Base-by-base conservation (phyloP, 2,113 vertebrate species). In the Raphicerus campestris region DNA sequence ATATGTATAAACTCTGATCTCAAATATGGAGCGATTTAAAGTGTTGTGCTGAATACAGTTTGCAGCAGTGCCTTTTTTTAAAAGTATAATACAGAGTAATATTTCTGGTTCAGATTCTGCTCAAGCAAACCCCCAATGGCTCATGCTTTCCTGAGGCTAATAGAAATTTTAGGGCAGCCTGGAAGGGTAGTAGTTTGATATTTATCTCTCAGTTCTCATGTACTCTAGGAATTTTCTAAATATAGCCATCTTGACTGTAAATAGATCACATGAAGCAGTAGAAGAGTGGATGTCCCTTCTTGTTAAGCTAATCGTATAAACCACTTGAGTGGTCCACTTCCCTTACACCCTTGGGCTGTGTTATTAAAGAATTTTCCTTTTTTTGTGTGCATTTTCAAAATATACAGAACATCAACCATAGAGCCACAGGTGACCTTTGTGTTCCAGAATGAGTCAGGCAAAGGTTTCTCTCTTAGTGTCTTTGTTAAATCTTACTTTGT, bases 1-100 rank as follows among this genome's bases (percentile, higher is more conserved):
- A 94, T 97, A 97, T 91, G 94, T 97, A 97, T 97, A 94, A 98
- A 96, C 81, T 32, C 32, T 94, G 87, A 96, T 94, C 81, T 97
- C 96, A 94, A 94, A 80, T 94, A 89, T 75, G 93, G 56, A 96
- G 88, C 35, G 84, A 20, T 96, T 97, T 96, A 91, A 96, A 95
- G 87, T 94, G 51, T 91, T 93, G 70, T 77, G 5, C 63, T 89
- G 91, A 95, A 88, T 97, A 84, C 61, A 87, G 28, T 97, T 97
- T 96, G 51, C 93, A 86, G 82, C 30, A 56, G 60, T 26, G 83
- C 84, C 88, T 85, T 96, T 87, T 87, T 81, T 35, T 80, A 89
- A 10, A 91, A 70, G 28, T 28, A 35, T 91, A 80, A 84, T 60
- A 81, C 61, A 28, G 61, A 96, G 56, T 92, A 75, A 35, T 87